These are phyloP conservation scores for Piaya cayana DNA, from an alignment of 2,113 vertebrate genomes.

Conservation along the genomic window DNA sequence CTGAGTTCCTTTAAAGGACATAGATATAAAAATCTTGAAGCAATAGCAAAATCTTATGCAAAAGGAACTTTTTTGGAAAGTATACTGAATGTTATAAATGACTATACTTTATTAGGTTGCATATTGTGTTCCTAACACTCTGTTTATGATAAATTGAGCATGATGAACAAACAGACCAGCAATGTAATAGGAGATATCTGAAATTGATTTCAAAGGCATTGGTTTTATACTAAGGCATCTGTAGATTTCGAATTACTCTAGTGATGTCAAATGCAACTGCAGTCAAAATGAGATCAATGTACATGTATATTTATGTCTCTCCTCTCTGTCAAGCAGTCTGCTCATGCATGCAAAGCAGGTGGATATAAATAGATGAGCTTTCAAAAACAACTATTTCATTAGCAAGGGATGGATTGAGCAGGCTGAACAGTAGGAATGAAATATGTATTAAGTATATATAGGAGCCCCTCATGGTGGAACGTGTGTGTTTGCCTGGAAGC, in stretches of 20 bases:
- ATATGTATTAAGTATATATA: constrained; percentile 35
- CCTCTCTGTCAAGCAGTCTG: neutral
- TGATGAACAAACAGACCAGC: neutral
- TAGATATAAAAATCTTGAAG: neutral
- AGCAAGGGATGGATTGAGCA: constrained; percentile 13
- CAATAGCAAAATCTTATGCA: neutral
- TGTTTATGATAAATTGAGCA: neutral
- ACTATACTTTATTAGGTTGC: neutral
- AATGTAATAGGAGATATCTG: neutral
- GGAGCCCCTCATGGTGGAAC: neutral
- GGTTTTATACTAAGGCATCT: neutral
- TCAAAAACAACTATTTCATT: constrained; percentile 55
- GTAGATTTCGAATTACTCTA: neutral
- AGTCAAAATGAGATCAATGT: constrained; percentile 4
- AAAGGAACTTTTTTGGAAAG: neutral
- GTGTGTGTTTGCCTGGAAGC: neutral
- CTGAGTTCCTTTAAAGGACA: constrained; percentile 7
- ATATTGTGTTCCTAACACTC: neutral
- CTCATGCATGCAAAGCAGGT: neutral
- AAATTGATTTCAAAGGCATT: neutral
- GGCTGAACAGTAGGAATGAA: constrained; percentile 4
- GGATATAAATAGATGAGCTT: constrained; percentile 48
- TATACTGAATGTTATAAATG: neutral
- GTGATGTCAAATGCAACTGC: neutral
- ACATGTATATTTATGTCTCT: constrained; percentile 29